These are phyloP conservation scores for Papilio xuthus DNA, from an alignment of 1,140 invertebrate species.

Conservation along the genomic window DNA sequence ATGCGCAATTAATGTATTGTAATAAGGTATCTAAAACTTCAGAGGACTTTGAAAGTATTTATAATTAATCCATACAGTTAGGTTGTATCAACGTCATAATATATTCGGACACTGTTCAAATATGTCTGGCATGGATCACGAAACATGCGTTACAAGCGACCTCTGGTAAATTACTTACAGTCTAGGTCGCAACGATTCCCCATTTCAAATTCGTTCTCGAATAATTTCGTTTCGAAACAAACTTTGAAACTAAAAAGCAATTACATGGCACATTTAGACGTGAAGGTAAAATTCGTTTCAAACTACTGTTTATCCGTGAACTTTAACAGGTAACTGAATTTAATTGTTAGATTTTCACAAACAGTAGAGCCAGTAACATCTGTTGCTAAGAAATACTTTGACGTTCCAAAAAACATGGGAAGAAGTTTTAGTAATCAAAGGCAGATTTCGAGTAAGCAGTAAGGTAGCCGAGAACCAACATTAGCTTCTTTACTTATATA, in stretches of 20 bases:
- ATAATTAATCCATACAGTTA: not conserved
- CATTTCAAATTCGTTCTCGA: slow-evolving; percentile 10
- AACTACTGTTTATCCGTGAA: slow-evolving; percentile 15
- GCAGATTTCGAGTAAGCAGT: too few species aligned
- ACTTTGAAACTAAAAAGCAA: slow-evolving; percentile 21
- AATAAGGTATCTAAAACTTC: not conserved
- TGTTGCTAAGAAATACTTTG: not conserved
- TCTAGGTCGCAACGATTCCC: not conserved
- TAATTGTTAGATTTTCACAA: not conserved
- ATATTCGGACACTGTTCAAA: not conserved
- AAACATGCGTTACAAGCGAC: slow-evolving; percentile 3
- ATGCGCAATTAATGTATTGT: not conserved
- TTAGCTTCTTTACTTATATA: too few species aligned
- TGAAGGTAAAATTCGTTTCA: slow-evolving; percentile 24
- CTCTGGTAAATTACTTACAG: not conserved
- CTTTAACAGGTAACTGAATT: slow-evolving; percentile 22
- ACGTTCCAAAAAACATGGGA: not conserved
- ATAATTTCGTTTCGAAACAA: slow-evolving; percentile 18
- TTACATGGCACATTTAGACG: slow-evolving; percentile 23
- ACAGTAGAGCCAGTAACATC: not conserved
- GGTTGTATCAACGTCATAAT: not conserved
- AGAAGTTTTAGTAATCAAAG: too few species aligned
- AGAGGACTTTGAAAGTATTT: not conserved
- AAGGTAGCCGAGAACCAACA: too few species aligned
- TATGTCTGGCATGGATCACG: not conserved